Conservation (phyloP, 2,797 vertebrate species). For the Harpagifer antarcticus region DNA sequence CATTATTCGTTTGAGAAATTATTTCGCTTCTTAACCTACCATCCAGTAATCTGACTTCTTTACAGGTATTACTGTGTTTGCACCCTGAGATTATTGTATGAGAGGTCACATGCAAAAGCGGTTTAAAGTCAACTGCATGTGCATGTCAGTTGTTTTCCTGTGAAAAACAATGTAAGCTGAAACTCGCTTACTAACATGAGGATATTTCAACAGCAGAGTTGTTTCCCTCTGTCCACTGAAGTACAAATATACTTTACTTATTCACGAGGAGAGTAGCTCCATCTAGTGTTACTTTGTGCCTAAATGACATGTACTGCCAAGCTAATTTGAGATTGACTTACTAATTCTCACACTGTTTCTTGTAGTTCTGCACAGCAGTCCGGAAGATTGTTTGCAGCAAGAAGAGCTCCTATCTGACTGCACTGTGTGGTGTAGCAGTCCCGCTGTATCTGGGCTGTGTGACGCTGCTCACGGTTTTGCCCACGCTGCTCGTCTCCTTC, state of each 20-base stretch:
- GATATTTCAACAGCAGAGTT: neutral
- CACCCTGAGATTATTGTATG: neutral
- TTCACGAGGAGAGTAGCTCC: slow-evolving; percentile 51
- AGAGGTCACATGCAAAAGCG: slow-evolving; percentile 24
- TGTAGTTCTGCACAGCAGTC: slow-evolving; percentile 92
- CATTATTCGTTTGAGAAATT: neutral
- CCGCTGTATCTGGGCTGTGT: slow-evolving; percentile 85
- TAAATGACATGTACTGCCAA: neutral
- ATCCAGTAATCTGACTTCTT: neutral
- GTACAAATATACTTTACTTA: neutral
- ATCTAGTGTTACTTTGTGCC: slow-evolving; percentile 59
- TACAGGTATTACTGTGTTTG: neutral
- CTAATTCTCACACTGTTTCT: slow-evolving; percentile 37
- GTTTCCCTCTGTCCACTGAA: slow-evolving; percentile 1
- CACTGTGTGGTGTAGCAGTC: slow-evolving; percentile 83
- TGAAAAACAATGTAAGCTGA: neutral
- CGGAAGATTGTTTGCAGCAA: slow-evolving; percentile 93
- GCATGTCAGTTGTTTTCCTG: neutral
- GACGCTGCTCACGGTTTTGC: slow-evolving; percentile 85
- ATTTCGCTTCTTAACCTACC: neutral
- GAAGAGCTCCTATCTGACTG: slow-evolving; percentile 88
- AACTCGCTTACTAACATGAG: neutral
- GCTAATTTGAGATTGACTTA: neutral
- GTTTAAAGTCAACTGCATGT: neutral
- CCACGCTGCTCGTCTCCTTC: slow-evolving; percentile 89